These are phyloP conservation scores for Aeoliscus strigatus DNA, from an alignment of 2,797 vertebrate species.

Conservation along the genomic window DNA sequence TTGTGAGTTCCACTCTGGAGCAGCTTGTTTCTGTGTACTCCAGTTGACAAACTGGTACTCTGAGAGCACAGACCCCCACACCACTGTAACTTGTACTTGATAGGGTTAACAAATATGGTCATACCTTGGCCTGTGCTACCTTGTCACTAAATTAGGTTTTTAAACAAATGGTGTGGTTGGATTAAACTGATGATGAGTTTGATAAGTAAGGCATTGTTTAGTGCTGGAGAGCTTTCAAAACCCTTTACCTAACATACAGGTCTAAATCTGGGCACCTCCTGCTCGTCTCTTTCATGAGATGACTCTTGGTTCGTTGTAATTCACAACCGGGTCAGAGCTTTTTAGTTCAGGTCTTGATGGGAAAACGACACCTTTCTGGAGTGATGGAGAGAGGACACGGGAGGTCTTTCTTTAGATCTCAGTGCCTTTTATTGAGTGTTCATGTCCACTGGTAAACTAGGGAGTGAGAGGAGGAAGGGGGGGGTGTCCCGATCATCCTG, in stretches of 20 bases:
- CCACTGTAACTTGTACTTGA: too few relatives aligned
- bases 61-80: too few relatives aligned
- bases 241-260: conserved; percentile 36
- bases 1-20: too few relatives aligned
- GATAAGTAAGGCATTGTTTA: conserved; percentile 32
- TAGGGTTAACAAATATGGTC: too few relatives aligned
- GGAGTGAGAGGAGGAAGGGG: conserved; percentile 18
- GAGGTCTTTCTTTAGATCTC: conserved; percentile 60
- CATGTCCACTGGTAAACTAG: conserved; percentile 46
- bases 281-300: conserved; percentile 53
- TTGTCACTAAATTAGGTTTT: too few relatives aligned
- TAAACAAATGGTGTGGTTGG: conserved; percentile 19
- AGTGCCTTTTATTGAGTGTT: conserved; percentile 33
- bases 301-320: conserved; percentile 56
- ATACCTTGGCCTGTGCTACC: too few relatives aligned
- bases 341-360: conserved; percentile 30
- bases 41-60: too few relatives aligned
- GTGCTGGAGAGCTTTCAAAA: conserved; percentile 42
- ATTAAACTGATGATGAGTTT: conserved; percentile 22
- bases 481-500: conserved; percentile 70
- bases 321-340: conserved; percentile 32
- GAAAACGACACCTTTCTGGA: conserved; percentile 50
- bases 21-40: too few relatives aligned
- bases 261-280: conserved; percentile 29
- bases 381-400: conserved; percentile 51